Conservation (phyloP, 2,888 invertebrate species). For the Bembecia ichneumoniformis region DNA sequence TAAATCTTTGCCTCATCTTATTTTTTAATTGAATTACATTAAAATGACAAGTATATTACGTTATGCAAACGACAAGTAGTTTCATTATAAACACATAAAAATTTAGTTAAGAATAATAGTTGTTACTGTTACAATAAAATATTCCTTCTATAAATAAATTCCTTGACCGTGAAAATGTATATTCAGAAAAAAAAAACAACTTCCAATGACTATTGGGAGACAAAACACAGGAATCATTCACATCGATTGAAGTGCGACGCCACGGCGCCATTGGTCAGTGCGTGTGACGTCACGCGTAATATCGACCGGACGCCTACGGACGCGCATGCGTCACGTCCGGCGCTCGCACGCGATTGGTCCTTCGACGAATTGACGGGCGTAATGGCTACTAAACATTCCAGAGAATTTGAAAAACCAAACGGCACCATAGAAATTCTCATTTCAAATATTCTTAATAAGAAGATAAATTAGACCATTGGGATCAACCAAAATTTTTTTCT, state of each 20-base stretch:
- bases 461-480: no score
- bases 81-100: no score
- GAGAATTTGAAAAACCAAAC: background rate
- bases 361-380: background rate
- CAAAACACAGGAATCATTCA: slow-evolving; percentile 29
- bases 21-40: no score
- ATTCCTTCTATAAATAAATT: background rate
- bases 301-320: slow-evolving; percentile 61
- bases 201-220: background rate
- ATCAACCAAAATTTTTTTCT: no score
- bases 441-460: no score
- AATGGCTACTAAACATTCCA: background rate
- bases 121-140: no score
- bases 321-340: slow-evolving; percentile 50
- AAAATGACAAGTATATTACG: no score
- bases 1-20: no score
- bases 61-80: no score
- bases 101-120: no score
- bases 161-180: background rate
- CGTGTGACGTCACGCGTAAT: slow-evolving; percentile 53
- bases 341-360: slow-evolving; percentile 41
- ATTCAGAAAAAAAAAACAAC: background rate
- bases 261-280: slow-evolving; percentile 55
- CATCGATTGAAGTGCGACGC: slow-evolving; percentile 55
- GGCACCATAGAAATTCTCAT: no score